phyloP scores from a whole-genome alignment of 1,140 invertebrate genomes.

The Pteromalus puparum region DNA sequence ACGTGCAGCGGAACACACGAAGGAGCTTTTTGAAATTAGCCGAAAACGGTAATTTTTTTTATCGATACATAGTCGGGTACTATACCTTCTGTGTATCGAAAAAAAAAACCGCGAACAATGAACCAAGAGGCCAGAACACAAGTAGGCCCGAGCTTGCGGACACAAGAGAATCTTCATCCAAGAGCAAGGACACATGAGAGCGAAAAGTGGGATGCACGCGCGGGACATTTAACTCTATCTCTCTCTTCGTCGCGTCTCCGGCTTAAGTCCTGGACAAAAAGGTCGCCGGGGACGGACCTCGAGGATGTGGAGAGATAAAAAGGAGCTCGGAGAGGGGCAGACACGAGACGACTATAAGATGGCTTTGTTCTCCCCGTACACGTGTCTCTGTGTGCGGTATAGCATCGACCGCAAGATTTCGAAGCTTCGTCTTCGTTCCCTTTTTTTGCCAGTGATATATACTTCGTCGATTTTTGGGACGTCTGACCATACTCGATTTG shows the following conservation, averaged over 20 bases:
- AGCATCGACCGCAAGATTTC: not conserved
- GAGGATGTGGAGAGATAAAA: slow-evolving; percentile 25
- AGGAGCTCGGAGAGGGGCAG: not conserved
- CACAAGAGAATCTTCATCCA: not conserved
- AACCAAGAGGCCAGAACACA: slow-evolving; percentile 8
- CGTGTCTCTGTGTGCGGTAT: not conserved
- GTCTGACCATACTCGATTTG: not conserved
- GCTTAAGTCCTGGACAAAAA: slow-evolving; percentile 35
- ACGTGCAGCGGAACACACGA: too few relatives aligned
- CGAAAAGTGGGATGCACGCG: not conserved
- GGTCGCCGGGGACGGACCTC: not conserved
- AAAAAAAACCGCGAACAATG: not conserved
- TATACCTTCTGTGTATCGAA: not conserved
- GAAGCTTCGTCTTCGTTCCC: not conserved
- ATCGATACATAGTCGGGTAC: too few relatives aligned
- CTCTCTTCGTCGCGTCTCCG: too few relatives aligned
- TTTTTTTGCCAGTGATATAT: not conserved
- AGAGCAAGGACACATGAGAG: not conserved
- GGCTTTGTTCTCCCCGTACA: slow-evolving; percentile 23
- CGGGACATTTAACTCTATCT: not conserved
- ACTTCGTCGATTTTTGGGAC: not conserved
- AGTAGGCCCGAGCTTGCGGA: too few relatives aligned
- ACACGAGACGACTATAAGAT: not conserved
- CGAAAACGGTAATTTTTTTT: too few relatives aligned
- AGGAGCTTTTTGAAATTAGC: too few relatives aligned